Evolutionary conservation across 1,140 invertebrate species (phyloP).

Genomic region (Campoletis sonorensis): DNA sequence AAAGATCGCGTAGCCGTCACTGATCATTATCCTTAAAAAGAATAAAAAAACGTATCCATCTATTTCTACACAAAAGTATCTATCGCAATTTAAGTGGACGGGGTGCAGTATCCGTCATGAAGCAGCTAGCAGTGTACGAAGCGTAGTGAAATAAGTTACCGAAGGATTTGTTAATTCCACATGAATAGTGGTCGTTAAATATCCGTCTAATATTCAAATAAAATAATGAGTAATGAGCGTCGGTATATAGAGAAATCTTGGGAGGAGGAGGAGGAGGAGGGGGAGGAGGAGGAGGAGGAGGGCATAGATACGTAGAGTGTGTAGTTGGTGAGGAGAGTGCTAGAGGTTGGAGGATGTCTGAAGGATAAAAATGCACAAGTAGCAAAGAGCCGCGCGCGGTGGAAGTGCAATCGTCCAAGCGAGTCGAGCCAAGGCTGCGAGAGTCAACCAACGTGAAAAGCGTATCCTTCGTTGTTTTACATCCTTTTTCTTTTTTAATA

Average conservation of each 20-base stretch:
- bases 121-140: too few species aligned
- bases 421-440: conserved; percentile 54
- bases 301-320: not conserved
- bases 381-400: conserved; percentile 21
- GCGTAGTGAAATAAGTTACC: not conserved
- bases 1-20: too few species aligned
- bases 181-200: not conserved
- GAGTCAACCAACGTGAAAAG: conserved; percentile 47
- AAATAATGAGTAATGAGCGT: conserved; percentile 23
- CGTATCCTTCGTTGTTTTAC: conserved; percentile 44
- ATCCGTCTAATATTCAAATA: not conserved
- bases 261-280: too few species aligned
- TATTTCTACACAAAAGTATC: too few species aligned
- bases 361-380: conserved; percentile 28
- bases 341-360: not conserved
- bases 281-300: too few species aligned
- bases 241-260: conserved; percentile 1
- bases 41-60: too few species aligned
- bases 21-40: too few species aligned
- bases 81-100: too few species aligned
- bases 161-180: not conserved
- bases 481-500: too few species aligned
- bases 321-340: not conserved
- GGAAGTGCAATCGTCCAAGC: conserved; percentile 55
- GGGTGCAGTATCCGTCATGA: too few species aligned